A percentile compares a stretch with the other conserved stretches of the same genome.
Conservation (phyloP, 2,113 vertebrate genomes). For the Oenanthe melanoleuca region DNA sequence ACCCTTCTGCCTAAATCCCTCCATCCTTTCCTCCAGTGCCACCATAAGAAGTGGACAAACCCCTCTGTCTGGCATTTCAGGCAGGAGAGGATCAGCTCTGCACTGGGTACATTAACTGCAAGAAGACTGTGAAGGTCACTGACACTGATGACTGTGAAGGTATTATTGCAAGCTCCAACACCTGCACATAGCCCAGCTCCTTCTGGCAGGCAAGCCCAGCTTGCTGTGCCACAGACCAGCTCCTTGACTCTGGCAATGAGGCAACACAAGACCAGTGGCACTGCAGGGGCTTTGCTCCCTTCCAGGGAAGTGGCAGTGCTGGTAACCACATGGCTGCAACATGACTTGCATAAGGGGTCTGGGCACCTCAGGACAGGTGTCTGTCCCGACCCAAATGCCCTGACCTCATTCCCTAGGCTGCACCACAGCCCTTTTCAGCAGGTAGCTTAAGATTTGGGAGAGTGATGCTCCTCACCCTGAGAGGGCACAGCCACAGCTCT, state of each 20-base stretch:
- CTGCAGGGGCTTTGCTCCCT: neutral
- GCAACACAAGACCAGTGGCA: neutral
- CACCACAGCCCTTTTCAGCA: neutral
- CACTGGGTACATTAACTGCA: accelerated
- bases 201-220: neutral
- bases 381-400: neutral
- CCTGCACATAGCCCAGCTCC: neutral
- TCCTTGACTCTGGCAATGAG: neutral
- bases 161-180: neutral
- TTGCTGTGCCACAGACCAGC: neutral
- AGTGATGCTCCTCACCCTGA: neutral
- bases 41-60: neutral
- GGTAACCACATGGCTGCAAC: neutral
- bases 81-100: neutral
- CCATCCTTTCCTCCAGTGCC: neutral
- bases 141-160: neutral
- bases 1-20: neutral
- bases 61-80: neutral
- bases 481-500: neutral
- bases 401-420: neutral
- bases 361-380: neutral
- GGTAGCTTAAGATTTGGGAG: neutral
- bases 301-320: accelerated
- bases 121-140: neutral
- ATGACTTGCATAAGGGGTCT: neutral